phyloP scores from a whole-genome alignment of 2,888 invertebrate species.

The Ochropleura leucogaster region DNA sequence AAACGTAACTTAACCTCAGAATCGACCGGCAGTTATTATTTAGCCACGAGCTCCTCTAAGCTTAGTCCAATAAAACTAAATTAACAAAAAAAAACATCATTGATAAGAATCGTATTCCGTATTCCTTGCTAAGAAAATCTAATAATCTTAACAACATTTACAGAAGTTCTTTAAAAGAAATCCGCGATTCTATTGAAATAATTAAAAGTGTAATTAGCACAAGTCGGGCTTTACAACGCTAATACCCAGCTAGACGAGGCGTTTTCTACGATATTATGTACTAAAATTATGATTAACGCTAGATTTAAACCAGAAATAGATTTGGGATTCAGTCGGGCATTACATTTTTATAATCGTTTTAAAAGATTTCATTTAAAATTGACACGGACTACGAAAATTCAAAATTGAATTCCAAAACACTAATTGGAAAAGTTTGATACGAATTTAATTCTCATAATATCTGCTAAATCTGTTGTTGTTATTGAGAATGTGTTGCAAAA shows the following conservation, averaged over 20 bases:
- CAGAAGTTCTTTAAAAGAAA: slow-evolving; percentile 1
- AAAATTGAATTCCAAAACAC: slow-evolving; percentile 35
- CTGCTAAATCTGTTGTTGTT: slow-evolving; percentile 13
- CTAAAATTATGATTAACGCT: slow-evolving; percentile 40
- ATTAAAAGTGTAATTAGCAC: slow-evolving; percentile 54
- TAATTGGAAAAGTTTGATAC: slow-evolving; percentile 38
- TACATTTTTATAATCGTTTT: slow-evolving; percentile 21
- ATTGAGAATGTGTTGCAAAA: slow-evolving; percentile 16
- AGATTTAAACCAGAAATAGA: slow-evolving; percentile 34
- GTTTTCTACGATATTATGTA: slow-evolving; percentile 38
- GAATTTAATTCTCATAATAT: slow-evolving; percentile 21
- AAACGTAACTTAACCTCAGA: too few species aligned
- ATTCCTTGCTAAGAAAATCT: neutral
- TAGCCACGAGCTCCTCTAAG: neutral
- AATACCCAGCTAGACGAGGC: slow-evolving; percentile 29
- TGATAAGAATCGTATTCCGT: neutral
- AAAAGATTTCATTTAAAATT: slow-evolving; percentile 38
- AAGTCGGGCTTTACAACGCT: slow-evolving; percentile 30
- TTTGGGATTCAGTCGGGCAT: slow-evolving; percentile 6
- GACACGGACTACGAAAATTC: slow-evolving; percentile 10
- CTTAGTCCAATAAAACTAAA: neutral
- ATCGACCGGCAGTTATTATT: too few species aligned
- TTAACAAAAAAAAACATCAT: slow-evolving; percentile 2
- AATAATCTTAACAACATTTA: slow-evolving; percentile 4
- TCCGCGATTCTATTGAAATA: slow-evolving; percentile 27